Percentiles rank a stretch among this genome's conserved stretches.
Evolutionary conservation across 2,888 invertebrate species (phyloP).

Genomic region (Lithodes maja): DNA sequence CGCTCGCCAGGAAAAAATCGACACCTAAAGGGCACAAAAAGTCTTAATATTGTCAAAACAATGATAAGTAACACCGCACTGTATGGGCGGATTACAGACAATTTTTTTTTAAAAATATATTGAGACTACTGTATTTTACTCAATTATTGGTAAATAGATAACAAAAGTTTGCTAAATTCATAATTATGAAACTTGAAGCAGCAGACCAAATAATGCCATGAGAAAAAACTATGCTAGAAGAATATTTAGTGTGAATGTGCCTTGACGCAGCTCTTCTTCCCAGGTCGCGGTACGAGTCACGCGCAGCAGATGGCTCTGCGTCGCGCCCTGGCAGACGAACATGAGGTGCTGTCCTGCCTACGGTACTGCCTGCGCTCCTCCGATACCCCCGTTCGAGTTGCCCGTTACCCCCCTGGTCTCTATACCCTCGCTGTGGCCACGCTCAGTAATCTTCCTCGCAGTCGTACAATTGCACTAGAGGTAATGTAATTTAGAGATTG

Average conservation of each 20-base stretch:
- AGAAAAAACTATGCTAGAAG: too few relatives aligned
- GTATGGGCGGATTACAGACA: too few relatives aligned
- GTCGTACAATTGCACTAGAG: conserved; percentile 83
- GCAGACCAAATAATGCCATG: too few relatives aligned
- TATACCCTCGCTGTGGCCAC: conserved; percentile 75
- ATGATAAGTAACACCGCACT: too few relatives aligned
- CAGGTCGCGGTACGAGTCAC: conserved; percentile 58
- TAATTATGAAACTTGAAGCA: too few relatives aligned
- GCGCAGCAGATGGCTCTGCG: conserved; percentile 80
- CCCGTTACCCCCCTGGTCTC: conserved; percentile 86
- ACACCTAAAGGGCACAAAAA: too few relatives aligned
- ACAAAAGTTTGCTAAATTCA: too few relatives aligned
- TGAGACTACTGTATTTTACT: too few relatives aligned
- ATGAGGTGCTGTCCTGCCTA: conserved; percentile 91
- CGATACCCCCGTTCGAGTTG: conserved; percentile 85
- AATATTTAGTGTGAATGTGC: background rate
- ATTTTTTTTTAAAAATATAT: too few relatives aligned
- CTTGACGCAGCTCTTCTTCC: background rate
- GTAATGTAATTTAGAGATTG: conserved; percentile 75
- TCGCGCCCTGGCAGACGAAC: conserved; percentile 87
- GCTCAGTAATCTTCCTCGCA: conserved; percentile 74
- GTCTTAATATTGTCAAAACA: too few relatives aligned
- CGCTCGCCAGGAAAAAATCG: too few relatives aligned
- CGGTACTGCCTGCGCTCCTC: conserved; percentile 86
- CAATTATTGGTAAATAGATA: too few relatives aligned